Percentiles rank a stretch among this genome's conserved stretches.
Evolutionary conservation across 2,797 vertebrate genomes (phyloP).

Genomic region (Neomorphus geoffroyi): DNA sequence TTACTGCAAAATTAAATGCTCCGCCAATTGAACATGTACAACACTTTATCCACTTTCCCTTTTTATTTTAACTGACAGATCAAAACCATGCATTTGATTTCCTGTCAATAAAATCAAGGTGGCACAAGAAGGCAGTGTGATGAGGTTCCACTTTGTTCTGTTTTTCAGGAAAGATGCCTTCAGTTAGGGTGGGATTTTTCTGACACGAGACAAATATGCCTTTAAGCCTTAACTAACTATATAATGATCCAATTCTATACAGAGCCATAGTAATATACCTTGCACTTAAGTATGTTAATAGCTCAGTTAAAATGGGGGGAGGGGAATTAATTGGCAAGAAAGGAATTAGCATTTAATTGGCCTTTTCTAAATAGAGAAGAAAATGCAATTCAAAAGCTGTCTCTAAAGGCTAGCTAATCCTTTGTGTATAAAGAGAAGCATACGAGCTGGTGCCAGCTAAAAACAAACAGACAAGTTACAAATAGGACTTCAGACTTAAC

Average conservation of each 20-base stretch:
- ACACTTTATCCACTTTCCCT: neutral
- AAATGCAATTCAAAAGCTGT: constrained; percentile 1
- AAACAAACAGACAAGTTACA: neutral
- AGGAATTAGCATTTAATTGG: neutral
- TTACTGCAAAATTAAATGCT: neutral
- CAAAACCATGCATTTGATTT: neutral
- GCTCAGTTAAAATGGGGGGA: neutral
- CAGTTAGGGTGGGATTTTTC: neutral
- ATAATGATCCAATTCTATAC: neutral
- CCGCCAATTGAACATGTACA: neutral
- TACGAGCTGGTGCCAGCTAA: neutral
- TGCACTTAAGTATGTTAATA: neutral
- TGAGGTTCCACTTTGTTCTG: neutral
- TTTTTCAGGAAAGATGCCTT: neutral
- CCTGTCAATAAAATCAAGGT: neutral
- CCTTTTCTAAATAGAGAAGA: neutral
- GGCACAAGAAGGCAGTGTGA: neutral
- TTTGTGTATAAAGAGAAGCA: neutral
- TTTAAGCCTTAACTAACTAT: neutral
- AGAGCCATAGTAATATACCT: neutral
- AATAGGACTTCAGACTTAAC: neutral
- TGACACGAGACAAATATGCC: neutral
- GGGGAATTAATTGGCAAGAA: neutral
- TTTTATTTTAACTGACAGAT: neutral
- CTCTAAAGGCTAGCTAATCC: neutral